Evolutionary conservation across 2,888 invertebrate genomes (phyloP).

Genomic region (Limnephilus auricula): DNA sequence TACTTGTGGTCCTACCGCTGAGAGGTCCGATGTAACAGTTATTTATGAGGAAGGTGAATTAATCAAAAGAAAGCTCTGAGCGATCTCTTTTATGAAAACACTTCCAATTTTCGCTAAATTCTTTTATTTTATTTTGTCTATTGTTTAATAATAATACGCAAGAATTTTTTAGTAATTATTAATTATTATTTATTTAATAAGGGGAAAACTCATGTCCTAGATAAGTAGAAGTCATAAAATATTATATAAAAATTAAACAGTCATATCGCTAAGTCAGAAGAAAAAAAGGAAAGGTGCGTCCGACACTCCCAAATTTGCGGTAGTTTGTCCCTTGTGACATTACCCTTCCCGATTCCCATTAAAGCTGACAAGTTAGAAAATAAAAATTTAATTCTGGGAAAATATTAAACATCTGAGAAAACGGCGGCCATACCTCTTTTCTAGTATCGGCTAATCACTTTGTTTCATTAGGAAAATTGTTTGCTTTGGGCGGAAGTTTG

Average conservation of each 20-base stretch:
- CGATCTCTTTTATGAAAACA: background rate
- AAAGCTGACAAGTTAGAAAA: slow-evolving; percentile 49
- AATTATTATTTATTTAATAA: background rate
- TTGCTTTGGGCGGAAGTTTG: slow-evolving; percentile 35
- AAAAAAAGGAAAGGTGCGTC: slow-evolving; percentile 54
- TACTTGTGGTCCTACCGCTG: background rate
- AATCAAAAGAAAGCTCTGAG: background rate
- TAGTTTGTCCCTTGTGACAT: slow-evolving; percentile 55
- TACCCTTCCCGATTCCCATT: slow-evolving; percentile 26
- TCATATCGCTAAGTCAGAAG: slow-evolving; percentile 42
- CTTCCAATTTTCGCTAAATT: background rate
- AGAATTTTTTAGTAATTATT: background rate
- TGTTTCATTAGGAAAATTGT: slow-evolving; percentile 66
- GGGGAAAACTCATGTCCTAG: background rate
- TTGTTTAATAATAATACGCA: background rate
- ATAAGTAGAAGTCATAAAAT: background rate
- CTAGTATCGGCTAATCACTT: slow-evolving; percentile 64
- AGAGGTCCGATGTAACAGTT: background rate
- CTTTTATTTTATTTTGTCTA: background rate
- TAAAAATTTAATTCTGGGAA: slow-evolving; percentile 57
- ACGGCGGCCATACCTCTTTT: slow-evolving; percentile 55
- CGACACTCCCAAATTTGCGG: slow-evolving; percentile 53
- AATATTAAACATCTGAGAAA: slow-evolving; percentile 60
- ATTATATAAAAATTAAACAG: slow-evolving; percentile 10
- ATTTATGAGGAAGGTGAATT: background rate